Base-by-base conservation (phyloP, 2,113 vertebrate genomes). In the Micromys minutus region DNA sequence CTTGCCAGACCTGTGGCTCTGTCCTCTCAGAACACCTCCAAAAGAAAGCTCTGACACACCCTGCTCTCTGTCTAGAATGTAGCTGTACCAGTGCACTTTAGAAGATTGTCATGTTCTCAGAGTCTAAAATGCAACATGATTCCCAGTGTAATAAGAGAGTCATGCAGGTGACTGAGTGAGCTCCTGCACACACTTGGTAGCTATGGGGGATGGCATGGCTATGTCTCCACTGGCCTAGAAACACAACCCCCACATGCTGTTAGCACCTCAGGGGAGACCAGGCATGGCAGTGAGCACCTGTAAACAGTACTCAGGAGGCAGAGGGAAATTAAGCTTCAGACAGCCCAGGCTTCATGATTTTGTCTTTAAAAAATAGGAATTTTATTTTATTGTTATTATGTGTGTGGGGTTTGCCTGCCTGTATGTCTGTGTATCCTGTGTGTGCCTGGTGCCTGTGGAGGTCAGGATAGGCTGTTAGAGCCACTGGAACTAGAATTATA, bases 21-120 rank as follows among this genome's bases (percentile, higher is more conserved):
- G 5, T 24, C 24, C 12, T 3, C 21, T 86, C 45, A 74, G 84
- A n/a, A 13, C 1, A 9, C 2, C 11, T 2, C 9, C 0, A 7
- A 1, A 0, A 21, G 57, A 69, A 13, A 24, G 12, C 0, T 63
- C 12, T 19, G 4, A 36, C 34, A 67, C 9, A 34, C 19, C 31
- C 11, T 36, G 31, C 42, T 81, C 1, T 11, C 0, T 15, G 0
- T 34, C 29, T 2, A 1, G 69, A 15, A 59, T 4, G 7, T 34
- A 10, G 17, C 36, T 42, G 24, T 22, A 7, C 3, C 1, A 13
- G 76, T n/a, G 2, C 3, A 13, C 16, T 55, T 26, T 13, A 7
- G 1, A 19, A 55, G 11, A 13, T 0, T 26, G n/a, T 24, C 57
- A 1, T 42, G 45, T 31, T 45, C 45, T 47, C 39, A 16, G 21